These are phyloP conservation scores for Nemotelus pantherinus DNA, from an alignment of 2,888 invertebrate genomes.

Conservation along the genomic window DNA sequence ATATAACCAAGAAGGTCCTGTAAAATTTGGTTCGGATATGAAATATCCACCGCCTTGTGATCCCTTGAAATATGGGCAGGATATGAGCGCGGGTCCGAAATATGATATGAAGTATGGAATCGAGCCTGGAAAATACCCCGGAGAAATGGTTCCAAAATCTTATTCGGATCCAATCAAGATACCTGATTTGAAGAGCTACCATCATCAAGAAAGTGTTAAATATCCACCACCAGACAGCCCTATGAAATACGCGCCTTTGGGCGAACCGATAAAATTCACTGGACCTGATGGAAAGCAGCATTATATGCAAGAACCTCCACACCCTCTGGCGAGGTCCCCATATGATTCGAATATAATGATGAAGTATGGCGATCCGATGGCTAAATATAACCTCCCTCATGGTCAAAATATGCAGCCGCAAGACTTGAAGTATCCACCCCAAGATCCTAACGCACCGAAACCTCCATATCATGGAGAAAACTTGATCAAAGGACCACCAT, in stretches of 20 bases:
- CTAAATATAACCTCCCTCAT: slow-evolving; percentile 57
- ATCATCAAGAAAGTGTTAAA: slow-evolving; percentile 54
- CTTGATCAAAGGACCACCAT: slow-evolving; percentile 63
- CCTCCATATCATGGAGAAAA: slow-evolving; percentile 62
- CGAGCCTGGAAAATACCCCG: slow-evolving; percentile 60
- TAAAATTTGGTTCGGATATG: slow-evolving; percentile 62
- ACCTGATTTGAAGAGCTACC: slow-evolving; percentile 60
- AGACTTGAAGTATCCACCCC: slow-evolving; percentile 63
- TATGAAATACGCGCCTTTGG: slow-evolving; percentile 53
- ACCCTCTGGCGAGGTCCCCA: slow-evolving; percentile 61
- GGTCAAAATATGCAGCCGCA: slow-evolving; percentile 58
- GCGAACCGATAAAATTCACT: slow-evolving; percentile 51
- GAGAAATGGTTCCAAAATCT: slow-evolving; percentile 55
- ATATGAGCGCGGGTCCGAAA: slow-evolving; percentile 54
- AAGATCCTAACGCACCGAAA: slow-evolving; percentile 53
- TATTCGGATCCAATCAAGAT: slow-evolving; percentile 60
- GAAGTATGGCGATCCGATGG: slow-evolving; percentile 64
- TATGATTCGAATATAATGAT: slow-evolving; percentile 64
- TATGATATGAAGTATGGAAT: slow-evolving; percentile 64
- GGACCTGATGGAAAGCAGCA: slow-evolving; percentile 44
- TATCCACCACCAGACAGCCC: slow-evolving; percentile 53
- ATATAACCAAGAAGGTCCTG: slow-evolving; percentile 55
- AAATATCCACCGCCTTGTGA: slow-evolving; percentile 65
- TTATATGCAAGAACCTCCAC: slow-evolving; percentile 53
- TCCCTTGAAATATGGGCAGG: slow-evolving; percentile 49